Conservation (phyloP, 1,140 invertebrate genomes). For the Drosophila trapezifrons region DNA sequence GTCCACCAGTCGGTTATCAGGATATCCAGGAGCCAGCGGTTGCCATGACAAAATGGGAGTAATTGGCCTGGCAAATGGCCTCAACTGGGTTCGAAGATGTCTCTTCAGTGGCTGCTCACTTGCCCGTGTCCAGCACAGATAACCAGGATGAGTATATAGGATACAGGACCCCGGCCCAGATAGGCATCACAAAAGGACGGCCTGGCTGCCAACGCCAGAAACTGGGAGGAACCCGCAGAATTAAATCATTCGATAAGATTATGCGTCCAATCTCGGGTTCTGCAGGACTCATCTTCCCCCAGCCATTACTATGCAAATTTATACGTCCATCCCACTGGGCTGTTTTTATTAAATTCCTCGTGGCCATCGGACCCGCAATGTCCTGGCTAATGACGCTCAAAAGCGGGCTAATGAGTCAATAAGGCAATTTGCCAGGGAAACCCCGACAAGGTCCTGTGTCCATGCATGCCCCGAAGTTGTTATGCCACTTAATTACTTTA, state of each 20-base stretch:
- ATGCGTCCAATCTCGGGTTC: slow-evolving; percentile 60
- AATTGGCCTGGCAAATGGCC: slow-evolving; percentile 25
- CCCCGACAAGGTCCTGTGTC: slow-evolving; percentile 4
- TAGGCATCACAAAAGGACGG: slow-evolving; percentile 39
- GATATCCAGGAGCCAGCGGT: slow-evolving; percentile 2
- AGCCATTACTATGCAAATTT: slow-evolving; percentile 70
- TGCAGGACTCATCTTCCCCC: slow-evolving; percentile 31
- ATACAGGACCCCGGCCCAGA: background rate
- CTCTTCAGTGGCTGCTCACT: slow-evolving; percentile 40
- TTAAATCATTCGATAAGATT: slow-evolving; percentile 82
- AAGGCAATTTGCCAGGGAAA: slow-evolving; percentile 62
- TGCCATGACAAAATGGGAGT: slow-evolving; percentile 34
- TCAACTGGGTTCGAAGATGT: slow-evolving; percentile 14
- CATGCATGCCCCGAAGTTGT: slow-evolving; percentile 44
- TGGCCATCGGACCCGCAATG: slow-evolving; percentile 17
- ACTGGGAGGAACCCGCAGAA: slow-evolving; percentile 46
- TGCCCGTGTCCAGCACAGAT: slow-evolving; percentile 41
- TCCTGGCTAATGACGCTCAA: slow-evolving; percentile 69
- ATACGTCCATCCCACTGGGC: slow-evolving; percentile 28
- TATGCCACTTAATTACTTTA: slow-evolving; percentile 78
- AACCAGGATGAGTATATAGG: slow-evolving; percentile 7
- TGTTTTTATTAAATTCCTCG: slow-evolving; percentile 74
- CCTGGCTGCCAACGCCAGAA: slow-evolving; percentile 37
- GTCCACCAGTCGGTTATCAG: background rate
- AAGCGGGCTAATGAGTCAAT: slow-evolving; percentile 78